Evolutionary conservation across 2,797 vertebrate genomes (phyloP), one percentile per base, ranked within the genome.

Genomic region (Fistularia tabacaria): DNA sequence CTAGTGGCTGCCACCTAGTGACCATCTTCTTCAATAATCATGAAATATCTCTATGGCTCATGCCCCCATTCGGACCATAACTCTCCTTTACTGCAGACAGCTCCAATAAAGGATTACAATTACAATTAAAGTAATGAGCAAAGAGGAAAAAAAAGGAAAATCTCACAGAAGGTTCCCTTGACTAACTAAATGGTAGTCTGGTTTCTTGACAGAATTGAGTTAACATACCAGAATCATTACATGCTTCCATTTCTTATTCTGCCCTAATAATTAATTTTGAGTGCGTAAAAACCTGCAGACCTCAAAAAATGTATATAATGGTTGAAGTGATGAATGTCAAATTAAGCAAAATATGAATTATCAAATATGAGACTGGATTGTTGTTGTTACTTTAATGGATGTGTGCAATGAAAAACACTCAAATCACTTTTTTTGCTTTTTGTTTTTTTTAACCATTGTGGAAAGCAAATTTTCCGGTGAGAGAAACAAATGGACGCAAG

Each of bases 91-190:
- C 87, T 90, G 89, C 88, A 83, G 88, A 85, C 88, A 84, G 85
- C 86, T 86, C 85, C 85, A 92, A 90, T 91, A 92, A 91, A 91
- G 89, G 87, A 90, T 87, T 87, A 90, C 88, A 91, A 91, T 91
- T 89, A 90, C 88, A 91, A 90, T 92, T 90, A 91, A 90, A 91
- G 89, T 90, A 91, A 91, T 89, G 87, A 91, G 85, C 87, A 90
- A 89, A 91, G 85, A 86, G 79, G 74, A 80, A 80, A 88, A 89
- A 87, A 88, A 86, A 83, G 70, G 71, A 84, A 87, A 86, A 85
- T 87, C 81, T 83, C 62, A 67, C 74, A 70, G 80, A 88, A 85
- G 84, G 84, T 84, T 89, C 88, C 88, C 88, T 59, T 66, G 86
- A 83, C 84, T 83, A 81, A 85, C 86, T 89, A 88, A 91, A 90